phyloP scores from a whole-genome alignment of 2,113 vertebrate genomes.

The Lutjanus erythropterus region DNA sequence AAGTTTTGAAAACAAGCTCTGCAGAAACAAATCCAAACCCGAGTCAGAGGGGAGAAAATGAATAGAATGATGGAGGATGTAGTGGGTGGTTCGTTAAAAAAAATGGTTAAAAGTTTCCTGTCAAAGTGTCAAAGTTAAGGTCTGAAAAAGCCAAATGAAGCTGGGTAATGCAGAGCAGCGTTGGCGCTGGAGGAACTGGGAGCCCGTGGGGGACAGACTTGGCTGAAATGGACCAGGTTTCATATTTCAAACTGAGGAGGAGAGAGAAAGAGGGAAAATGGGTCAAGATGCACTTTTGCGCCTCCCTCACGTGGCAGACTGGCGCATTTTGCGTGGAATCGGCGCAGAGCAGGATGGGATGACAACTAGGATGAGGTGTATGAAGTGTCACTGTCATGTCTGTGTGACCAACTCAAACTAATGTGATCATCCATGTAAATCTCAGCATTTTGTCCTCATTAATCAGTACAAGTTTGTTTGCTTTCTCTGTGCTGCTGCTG shows the following conservation, averaged over 20 bases:
- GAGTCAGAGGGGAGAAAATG: not conserved
- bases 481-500: conserved; percentile 8
- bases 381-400: not conserved
- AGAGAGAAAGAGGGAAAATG: conserved; percentile 59
- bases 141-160: conserved; percentile 36
- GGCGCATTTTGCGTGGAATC: conserved; percentile 13
- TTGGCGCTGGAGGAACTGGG: conserved; percentile 67
- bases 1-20: not conserved
- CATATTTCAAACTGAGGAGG: conserved; percentile 81
- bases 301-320: conserved; percentile 67
- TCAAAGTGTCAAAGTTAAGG: conserved; percentile 49
- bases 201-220: conserved; percentile 66
- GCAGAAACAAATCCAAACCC: conserved; percentile 21
- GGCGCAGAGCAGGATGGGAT: not conserved
- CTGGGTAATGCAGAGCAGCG: conserved; percentile 47
- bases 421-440: not conserved
- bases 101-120: conserved; percentile 38
- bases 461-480: conserved; percentile 13
- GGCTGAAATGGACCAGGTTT: conserved; percentile 79
- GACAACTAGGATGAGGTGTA: not conserved
- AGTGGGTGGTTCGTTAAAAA: not conserved
- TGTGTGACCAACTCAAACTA: not conserved
- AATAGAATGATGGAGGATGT: conserved; percentile 13
- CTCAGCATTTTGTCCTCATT: conserved; percentile 14
- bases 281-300: conserved; percentile 65